Base-by-base conservation (phyloP, 2,888 invertebrate genomes). In the Microctonus aethiopoides region DNA sequence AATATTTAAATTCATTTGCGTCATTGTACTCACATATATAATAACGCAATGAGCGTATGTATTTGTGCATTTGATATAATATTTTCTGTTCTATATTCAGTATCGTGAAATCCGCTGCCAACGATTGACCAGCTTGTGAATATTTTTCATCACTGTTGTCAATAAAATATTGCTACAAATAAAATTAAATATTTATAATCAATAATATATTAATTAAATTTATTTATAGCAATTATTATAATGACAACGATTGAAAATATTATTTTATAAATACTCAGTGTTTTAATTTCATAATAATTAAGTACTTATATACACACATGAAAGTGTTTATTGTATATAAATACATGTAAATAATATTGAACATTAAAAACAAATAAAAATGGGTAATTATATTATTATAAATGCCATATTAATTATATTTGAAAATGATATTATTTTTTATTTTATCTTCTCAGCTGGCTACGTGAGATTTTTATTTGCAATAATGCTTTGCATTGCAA, bases 401-500 rank as follows among this genome's bases (percentile, higher is more conserved):
- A n/a, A n/a, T n/a, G n/a, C n/a, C n/a, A n/a, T n/a, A n/a, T 41
- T 41, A n/a, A 11, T n/a, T 41, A 41, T 41, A 6, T 41, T 6
- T 41, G 3, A 6, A n/a, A 20, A 6, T 52, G 20, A 41, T 3
- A 22, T 52, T 52, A 52, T 22, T 52, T 52, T 52, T 52, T 9
- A 9, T 52, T 1, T 5, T 52, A 5, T 29, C 29, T 5, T 29
- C 67, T 59, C 68, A 81, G 83, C 78, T 20, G 76, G 74, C 3
- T 74, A 77, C 65, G 80, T 86, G 16, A 77, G 86, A 11, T 84
- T 78, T 24, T 63, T 82, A 5, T 86, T 83, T 60, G 85, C 85
- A 20, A 77, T 83, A 67, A 86, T 86, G 86, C 77, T 86, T 26
- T 85, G 83, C 80, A 78, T 85, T 36, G 86, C 85, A 57, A 86